Evolutionary conservation across 2,113 vertebrate genomes (phyloP), one percentile per base, ranked within the genome.

Genomic region (Ictalurus furcatus): DNA sequence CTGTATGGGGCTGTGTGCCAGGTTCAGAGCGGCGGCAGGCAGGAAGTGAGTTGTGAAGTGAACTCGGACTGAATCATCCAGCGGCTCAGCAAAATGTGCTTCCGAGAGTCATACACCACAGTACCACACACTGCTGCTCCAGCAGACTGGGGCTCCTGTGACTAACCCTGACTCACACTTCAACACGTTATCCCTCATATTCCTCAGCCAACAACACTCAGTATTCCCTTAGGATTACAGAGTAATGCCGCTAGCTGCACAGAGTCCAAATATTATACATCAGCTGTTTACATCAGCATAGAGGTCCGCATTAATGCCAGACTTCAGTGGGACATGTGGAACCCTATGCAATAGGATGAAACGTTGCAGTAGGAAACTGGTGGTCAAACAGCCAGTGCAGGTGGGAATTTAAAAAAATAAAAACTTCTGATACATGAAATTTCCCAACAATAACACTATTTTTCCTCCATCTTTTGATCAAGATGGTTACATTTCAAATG

Each of bases 11-110:
- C 69, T 48, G 63, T 16, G 84, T 19, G 86, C 88, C 88, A 90
- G 82, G 7, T 80, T 54, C 71, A 34, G 80, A 88, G 59, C 52
- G 76, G 58, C 21, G 34, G 85, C 87, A 90, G 87, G 90, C 89
- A 88, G 87, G 11, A 79, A 30, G 56, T 11, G 48, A 52, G 9
- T 52, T 52, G 48, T 52, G 48, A 52, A 52, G 48, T 52, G 48
- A 54, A 59, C 54, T 61, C 13, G n/a, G 48, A 52, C 84, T 86
- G 87, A 87, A 73, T 91, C 85, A 91, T 40, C 78, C 30, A 86
- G 88, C 88, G 78, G 44, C 13, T 78, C 59, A 85, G 63, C 40
- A 48, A 85, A 76, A 17, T 63, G 69, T 58, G n/a, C 25, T 30
- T 67, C 37, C 34, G 25, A 71, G 74, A 84, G n/a, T 52, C 81